phyloP scores from a whole-genome alignment of 2,888 invertebrate species.

The Agrochola lychnidis region DNA sequence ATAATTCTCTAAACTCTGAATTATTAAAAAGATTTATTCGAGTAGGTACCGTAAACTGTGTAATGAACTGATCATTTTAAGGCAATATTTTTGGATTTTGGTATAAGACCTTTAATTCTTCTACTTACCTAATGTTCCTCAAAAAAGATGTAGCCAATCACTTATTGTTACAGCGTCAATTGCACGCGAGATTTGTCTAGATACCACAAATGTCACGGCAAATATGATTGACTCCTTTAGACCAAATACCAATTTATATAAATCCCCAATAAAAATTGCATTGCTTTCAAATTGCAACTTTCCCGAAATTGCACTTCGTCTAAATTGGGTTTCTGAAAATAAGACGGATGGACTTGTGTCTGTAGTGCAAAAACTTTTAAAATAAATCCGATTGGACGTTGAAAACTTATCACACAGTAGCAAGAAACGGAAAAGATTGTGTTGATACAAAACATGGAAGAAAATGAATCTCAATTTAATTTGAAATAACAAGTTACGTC shows the following conservation, averaged over 20 bases:
- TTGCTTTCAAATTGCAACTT: constrained; percentile 68
- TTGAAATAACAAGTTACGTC: not conserved
- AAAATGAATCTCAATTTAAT: not conserved
- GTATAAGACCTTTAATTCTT: too few species aligned
- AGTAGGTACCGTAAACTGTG: too few species aligned
- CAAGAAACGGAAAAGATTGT: not conserved
- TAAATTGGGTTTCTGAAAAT: constrained; percentile 53
- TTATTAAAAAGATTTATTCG: too few species aligned
- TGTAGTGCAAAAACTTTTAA: constrained; percentile 39
- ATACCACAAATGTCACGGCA: constrained; percentile 19
- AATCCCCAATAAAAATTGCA: constrained; percentile 67
- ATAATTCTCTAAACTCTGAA: too few species aligned
- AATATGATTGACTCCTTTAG: constrained; percentile 50
- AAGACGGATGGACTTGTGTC: constrained; percentile 44
- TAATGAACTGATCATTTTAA: too few species aligned
- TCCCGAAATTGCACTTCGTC: constrained; percentile 51
- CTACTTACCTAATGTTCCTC: too few species aligned
- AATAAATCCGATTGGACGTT: constrained; percentile 40
- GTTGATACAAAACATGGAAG: not conserved
- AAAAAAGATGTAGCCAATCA: not conserved
- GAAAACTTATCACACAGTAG: constrained; percentile 15
- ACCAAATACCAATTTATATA: constrained; percentile 64
- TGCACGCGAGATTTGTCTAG: constrained; percentile 16
- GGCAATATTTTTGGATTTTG: too few species aligned
- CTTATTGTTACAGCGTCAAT: not conserved